Conservation (phyloP, 2,888 invertebrate species). For the Papilio elwesi region DNA sequence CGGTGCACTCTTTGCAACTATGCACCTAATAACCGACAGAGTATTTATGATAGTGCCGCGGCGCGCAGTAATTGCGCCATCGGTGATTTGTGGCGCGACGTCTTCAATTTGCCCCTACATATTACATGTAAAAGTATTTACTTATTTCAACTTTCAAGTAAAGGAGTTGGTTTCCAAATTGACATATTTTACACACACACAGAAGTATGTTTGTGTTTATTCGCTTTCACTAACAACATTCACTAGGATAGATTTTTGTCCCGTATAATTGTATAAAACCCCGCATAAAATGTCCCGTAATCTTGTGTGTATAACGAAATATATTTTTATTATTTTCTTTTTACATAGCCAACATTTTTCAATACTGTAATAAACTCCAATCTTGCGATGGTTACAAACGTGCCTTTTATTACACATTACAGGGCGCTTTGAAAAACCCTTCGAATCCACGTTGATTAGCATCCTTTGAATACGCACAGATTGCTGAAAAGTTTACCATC, state of each 20-base stretch:
- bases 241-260: no score
- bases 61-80: constrained; percentile 73
- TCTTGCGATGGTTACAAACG: constrained; percentile 12
- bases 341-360: neutral
- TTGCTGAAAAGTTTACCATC: constrained; percentile 27
- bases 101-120: constrained; percentile 60
- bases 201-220: no score
- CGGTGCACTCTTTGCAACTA: constrained; percentile 67
- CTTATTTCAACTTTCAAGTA: neutral
- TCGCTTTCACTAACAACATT: no score
- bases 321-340: neutral
- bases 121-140: neutral
- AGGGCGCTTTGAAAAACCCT: constrained; percentile 20
- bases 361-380: constrained; percentile 9
- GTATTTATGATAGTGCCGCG: constrained; percentile 68
- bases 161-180: no score
- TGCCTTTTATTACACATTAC: constrained; percentile 20
- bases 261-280: no score
- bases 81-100: constrained; percentile 72
- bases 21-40: constrained; percentile 70
- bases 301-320: neutral
- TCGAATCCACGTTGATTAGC: constrained; percentile 30
- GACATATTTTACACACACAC: no score
- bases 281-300: neutral
- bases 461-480: constrained; percentile 30